These are phyloP conservation scores for Anableps anableps DNA, from an alignment of 2,797 vertebrate species.

Conservation along the genomic window DNA sequence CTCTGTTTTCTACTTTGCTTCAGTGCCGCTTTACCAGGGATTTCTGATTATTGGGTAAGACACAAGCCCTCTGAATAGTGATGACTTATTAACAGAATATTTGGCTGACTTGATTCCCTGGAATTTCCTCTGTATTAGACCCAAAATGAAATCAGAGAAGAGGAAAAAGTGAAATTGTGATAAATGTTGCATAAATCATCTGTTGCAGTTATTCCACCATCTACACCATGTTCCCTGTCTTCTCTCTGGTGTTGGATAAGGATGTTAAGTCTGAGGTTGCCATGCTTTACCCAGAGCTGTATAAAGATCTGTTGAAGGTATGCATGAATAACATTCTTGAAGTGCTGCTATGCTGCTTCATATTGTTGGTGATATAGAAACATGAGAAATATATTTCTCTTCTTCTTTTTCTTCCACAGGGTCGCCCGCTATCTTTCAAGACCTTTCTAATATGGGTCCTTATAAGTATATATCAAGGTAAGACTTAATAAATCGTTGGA, in stretches of 20 bases:
- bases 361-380: neutral
- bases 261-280: constrained; percentile 98
- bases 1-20: constrained; percentile 97
- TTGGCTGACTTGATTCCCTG: constrained; percentile 60
- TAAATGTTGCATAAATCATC: constrained; percentile 25
- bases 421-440: constrained; percentile 96
- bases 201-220: constrained; percentile 92
- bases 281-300: constrained; percentile 97
- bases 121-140: constrained; percentile 73
- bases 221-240: constrained; percentile 99
- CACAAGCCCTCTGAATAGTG: constrained; percentile 29
- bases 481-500: constrained; percentile 41
- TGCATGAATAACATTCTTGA: neutral
- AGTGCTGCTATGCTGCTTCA: neutral
- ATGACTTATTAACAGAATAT: constrained; percentile 76
- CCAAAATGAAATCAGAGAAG: constrained; percentile 52
- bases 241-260: constrained; percentile 97
- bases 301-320: constrained; percentile 99
- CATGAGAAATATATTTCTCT: neutral
- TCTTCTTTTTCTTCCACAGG: constrained; percentile 75
- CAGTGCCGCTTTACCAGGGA: constrained; percentile 97
- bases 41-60: constrained; percentile 97
- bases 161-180: constrained; percentile 60
- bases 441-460: constrained; percentile 98
- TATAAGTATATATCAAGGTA: constrained; percentile 99